phyloP scores from a whole-genome alignment of 2,113 vertebrate species.

The Cochlearius cochlearius region DNA sequence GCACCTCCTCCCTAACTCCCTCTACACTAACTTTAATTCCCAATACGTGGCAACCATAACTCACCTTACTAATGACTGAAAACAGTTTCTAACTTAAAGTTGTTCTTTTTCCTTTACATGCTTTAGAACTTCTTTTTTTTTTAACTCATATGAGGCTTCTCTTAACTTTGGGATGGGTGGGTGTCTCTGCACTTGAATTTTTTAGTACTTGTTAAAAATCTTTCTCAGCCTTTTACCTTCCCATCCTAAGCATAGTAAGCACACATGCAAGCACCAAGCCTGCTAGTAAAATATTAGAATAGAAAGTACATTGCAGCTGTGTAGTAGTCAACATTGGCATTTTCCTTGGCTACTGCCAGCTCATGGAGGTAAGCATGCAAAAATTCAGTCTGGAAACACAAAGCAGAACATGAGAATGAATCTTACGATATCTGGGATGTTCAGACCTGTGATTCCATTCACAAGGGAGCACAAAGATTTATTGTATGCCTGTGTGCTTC shows the following conservation, averaged over 20 bases:
- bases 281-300: not conserved
- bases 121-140: not conserved
- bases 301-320: not conserved
- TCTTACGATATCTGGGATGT: not conserved
- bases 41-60: not conserved
- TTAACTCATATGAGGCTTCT: rapidly evolving
- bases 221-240: not conserved
- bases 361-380: not conserved
- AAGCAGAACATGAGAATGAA: not conserved
- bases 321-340: not conserved
- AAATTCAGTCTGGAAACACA: not conserved
- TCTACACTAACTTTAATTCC: not conserved
- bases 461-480: not conserved
- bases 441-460: not conserved
- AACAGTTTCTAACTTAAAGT: not conserved
- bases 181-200: not conserved
- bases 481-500: not conserved
- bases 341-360: not conserved
- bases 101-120: not conserved
- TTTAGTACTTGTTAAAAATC: not conserved
- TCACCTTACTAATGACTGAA: not conserved
- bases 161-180: not conserved
- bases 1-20: not conserved
- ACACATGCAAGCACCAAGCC: not conserved
- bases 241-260: not conserved